Evolutionary conservation across 2,888 invertebrate genomes (phyloP).

Genomic region (Prosopocoilus inquinatus): DNA sequence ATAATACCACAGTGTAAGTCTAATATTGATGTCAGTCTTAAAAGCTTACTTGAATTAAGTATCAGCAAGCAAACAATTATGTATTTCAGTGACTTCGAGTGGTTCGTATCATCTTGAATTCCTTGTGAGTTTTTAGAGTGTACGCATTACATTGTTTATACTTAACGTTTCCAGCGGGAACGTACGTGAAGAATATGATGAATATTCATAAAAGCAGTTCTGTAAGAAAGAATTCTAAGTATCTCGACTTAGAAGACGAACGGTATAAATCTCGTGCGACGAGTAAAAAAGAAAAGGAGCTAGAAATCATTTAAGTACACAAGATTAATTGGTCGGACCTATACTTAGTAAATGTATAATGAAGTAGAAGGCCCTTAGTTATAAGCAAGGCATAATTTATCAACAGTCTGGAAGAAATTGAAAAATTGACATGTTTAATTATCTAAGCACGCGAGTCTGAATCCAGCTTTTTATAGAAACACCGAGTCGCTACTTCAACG

Average conservation of each 20-base stretch:
- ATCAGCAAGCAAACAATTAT: constrained; percentile 13
- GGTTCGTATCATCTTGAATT: constrained; percentile 12
- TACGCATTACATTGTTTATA: constrained; percentile 17
- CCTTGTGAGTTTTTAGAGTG: constrained; percentile 6
- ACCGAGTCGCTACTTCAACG: no score
- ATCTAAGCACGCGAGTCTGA: constrained; percentile 31
- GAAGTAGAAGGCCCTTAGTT: constrained; percentile 27
- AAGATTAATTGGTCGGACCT: constrained; percentile 20
- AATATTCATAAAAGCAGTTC: neutral
- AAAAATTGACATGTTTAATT: constrained; percentile 44
- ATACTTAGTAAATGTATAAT: constrained; percentile 20
- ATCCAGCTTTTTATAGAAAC: neutral
- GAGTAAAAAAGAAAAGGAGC: constrained; percentile 5
- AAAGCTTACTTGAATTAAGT: constrained; percentile 3
- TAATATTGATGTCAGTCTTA: neutral
- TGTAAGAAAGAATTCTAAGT: constrained; percentile 3
- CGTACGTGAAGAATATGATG: neutral
- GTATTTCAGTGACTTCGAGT: constrained; percentile 11
- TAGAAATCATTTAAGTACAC: constrained; percentile 10
- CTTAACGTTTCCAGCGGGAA: constrained; percentile 13
- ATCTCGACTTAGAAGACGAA: constrained; percentile 13
- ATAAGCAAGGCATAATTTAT: constrained; percentile 34
- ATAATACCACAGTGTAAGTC: neutral
- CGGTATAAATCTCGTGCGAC: constrained; percentile 10
- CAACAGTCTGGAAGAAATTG: constrained; percentile 35